Base-by-base conservation (phyloP, 2,888 invertebrate species). In the Rhodophaea formosa region DNA sequence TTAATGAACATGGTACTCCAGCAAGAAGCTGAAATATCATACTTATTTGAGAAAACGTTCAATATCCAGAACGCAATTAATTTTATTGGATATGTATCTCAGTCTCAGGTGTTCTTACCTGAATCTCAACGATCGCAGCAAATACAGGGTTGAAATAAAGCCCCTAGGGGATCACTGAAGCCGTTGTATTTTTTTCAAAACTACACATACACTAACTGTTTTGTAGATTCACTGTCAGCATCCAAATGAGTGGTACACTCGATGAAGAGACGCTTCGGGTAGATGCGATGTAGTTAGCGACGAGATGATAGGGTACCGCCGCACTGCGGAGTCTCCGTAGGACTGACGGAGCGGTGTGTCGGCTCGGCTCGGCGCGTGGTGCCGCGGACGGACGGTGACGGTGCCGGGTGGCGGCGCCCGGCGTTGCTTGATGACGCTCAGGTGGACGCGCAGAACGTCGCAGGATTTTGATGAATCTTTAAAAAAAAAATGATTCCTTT, bases 271-370 rank as follows among this genome's bases (percentile, higher is more conserved):
- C 69, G 69, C 62, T 60, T 69, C 69, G 68, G 59, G 56, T 67
- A 68, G 47, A 53, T 66, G 54, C 66, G 65, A 57, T 57, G 55
- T 62, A 57, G 65, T 61, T 65, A 67, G 70, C 61, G 66, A 66
- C 64, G 64, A 66, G 62, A 66, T 60, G 51, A 51, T 35, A 75
- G 72, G 63, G 74, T 71, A 86, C 88, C 88, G 83, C 75, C 86
- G 85, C 88, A 84, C 77, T 85, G 87, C 88, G 84, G 85, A 79
- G 84, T 76, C 74, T 80, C 75, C 76, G 75, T 67, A 71, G 71
- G 77, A 89, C 89, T 89, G 88, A 70, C 80, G 78, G 69, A 65
- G 61, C 64, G 59, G 66, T 67, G 72, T 54, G 68, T 67, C 65
- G 68, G 68, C 57, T 62, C 66, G 64, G 65, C 67, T n/a, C n/a